A percentile compares a stretch with the other conserved stretches of the same genome.
phyloP scores from a whole-genome alignment of 2,797 vertebrate species.

The Gambelia wislizenii region DNA sequence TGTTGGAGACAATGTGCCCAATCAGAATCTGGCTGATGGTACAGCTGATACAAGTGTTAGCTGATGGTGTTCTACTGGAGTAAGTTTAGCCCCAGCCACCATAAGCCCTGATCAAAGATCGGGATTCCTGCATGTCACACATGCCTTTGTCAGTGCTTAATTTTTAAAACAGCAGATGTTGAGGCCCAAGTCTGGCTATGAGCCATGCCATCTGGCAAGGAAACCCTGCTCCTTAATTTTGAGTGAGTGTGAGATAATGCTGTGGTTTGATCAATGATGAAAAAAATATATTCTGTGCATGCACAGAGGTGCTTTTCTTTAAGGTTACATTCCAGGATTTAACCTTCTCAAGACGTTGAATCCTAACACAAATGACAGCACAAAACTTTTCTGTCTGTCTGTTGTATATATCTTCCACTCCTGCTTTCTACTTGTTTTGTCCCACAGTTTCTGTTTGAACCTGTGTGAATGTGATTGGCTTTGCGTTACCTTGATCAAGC shows the following conservation, averaged over 20 bases:
- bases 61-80: background rate
- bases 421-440: background rate
- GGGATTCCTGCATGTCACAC: background rate
- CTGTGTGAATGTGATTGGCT: background rate
- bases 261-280: background rate
- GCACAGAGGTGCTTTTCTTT: background rate
- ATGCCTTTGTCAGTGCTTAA: background rate
- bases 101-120: background rate
- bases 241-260: background rate
- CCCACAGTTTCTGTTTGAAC: constrained; percentile 9
- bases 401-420: background rate
- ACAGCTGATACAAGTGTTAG: background rate
- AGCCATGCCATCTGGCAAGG: background rate
- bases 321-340: background rate
- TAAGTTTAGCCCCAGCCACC: background rate
- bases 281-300: background rate
- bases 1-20: background rate
- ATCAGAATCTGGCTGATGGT: background rate
- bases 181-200: background rate
- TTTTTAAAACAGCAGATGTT: constrained; percentile 2
- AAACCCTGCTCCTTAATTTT: background rate
- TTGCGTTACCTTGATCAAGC: background rate
- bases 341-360: background rate
- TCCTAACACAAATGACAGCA: background rate
- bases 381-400: background rate